Conservation (phyloP, 2,888 invertebrate genomes). For the Heteropelma amictum region DNA sequence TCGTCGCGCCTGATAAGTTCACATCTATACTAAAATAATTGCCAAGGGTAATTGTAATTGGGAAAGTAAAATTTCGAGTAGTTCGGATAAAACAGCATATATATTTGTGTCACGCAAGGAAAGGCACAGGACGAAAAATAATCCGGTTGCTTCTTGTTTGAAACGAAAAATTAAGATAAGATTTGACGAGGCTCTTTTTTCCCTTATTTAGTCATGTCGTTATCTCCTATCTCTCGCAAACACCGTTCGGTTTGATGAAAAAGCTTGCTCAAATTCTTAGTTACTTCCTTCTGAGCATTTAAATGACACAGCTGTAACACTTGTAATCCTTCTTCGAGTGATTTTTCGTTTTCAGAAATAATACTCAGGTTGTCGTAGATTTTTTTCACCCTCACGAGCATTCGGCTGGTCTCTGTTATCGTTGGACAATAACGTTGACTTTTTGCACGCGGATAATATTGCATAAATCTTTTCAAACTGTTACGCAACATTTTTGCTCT, state of each 20-base stretch:
- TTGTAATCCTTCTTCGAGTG: constrained; percentile 15
- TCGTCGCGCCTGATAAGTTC: too few relatives aligned
- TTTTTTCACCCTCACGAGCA: neutral
- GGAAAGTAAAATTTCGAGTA: too few relatives aligned
- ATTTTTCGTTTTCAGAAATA: constrained; percentile 16
- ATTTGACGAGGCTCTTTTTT: neutral
- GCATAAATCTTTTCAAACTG: neutral
- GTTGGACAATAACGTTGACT: neutral
- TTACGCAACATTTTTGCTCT: neutral
- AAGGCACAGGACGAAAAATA: too few relatives aligned
- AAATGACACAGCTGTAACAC: constrained; percentile 15
- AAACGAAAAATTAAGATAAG: too few relatives aligned
- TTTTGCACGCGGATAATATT: neutral
- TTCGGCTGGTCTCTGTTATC: neutral
- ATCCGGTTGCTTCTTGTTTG: too few relatives aligned
- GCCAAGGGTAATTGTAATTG: too few relatives aligned
- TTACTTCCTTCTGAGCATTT: constrained; percentile 11
- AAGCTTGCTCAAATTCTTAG: constrained; percentile 4
- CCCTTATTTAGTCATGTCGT: neutral
- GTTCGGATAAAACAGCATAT: too few relatives aligned
- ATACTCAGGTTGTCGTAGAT: constrained; percentile 12
- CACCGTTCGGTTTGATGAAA: neutral
- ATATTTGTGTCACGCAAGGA: too few relatives aligned
- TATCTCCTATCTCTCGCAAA: neutral
- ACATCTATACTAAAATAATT: too few relatives aligned